Conservation (phyloP, 2,113 vertebrate genomes). For the Tachysurus vachellii region DNA sequence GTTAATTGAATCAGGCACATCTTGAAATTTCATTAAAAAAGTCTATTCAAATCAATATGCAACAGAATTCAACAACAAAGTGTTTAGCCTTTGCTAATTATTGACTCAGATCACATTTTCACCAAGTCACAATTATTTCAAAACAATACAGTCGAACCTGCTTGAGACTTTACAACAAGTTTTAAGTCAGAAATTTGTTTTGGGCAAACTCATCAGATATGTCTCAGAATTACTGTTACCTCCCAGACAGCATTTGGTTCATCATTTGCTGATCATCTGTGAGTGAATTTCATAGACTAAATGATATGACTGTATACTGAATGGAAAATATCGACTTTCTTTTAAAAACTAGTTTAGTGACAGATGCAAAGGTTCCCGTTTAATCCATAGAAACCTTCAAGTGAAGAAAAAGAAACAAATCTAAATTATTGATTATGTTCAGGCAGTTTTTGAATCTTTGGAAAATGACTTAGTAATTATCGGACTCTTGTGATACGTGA, state of each 20-base stretch:
- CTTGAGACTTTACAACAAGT: background rate
- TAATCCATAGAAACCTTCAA: background rate
- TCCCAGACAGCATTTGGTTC: background rate
- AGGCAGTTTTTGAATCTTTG: background rate
- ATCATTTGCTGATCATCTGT: background rate
- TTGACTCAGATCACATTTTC: background rate
- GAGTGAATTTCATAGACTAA: background rate
- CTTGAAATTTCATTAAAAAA: background rate
- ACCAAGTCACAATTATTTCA: background rate
- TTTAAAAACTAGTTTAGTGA: background rate
- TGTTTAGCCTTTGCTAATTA: background rate
- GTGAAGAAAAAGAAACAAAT: background rate
- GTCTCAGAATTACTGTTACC: background rate
- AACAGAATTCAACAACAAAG: background rate
- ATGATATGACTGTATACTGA: background rate
- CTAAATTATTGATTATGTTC: background rate
- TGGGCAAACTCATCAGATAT: background rate
- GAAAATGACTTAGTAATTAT: background rate
- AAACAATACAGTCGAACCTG: background rate
- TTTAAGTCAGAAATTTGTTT: background rate
- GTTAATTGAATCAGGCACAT: background rate
- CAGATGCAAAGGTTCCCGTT: background rate
- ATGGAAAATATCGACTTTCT: background rate
- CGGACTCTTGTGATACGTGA: background rate
- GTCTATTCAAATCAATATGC: background rate